Evolutionary conservation across 1,140 invertebrate genomes (phyloP).

Genomic region (Lanistes nyassanus): DNA sequence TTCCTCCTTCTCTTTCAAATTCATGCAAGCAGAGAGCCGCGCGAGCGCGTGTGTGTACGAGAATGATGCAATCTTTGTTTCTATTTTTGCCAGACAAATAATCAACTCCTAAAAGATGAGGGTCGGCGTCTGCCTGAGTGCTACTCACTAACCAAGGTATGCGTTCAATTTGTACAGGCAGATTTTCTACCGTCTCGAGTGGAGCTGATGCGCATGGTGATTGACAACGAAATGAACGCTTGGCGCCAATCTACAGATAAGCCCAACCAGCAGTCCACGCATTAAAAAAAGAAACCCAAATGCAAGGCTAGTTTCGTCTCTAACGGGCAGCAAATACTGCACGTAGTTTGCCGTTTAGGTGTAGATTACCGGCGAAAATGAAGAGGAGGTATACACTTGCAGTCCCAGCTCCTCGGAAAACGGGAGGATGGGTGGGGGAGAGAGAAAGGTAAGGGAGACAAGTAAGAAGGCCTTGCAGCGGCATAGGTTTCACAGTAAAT

Average conservation of each 20-base stretch:
- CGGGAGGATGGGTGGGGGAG: not conserved
- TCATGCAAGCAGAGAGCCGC: not conserved
- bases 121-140: no score
- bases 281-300: conserved; percentile 3
- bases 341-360: conserved; percentile 12
- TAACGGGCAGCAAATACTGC: conserved; percentile 12
- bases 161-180: no score
- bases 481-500: conserved; percentile 31
- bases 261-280: not conserved
- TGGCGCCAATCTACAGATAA: conserved; percentile 27
- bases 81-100: no score
- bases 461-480: not conserved
- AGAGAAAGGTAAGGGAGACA: not conserved
- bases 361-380: conserved; percentile 15
- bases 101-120: no score
- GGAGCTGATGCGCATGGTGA: not conserved
- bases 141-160: no score
- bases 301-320: not conserved
- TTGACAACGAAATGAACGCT: conserved; percentile 26
- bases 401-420: not conserved
- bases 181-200: no score
- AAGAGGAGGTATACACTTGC: conserved; percentile 13
- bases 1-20: not conserved
- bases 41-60: not conserved
- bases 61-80: not conserved